Conservation (phyloP, 2,113 vertebrate species). For the Calyptomena viridis region DNA sequence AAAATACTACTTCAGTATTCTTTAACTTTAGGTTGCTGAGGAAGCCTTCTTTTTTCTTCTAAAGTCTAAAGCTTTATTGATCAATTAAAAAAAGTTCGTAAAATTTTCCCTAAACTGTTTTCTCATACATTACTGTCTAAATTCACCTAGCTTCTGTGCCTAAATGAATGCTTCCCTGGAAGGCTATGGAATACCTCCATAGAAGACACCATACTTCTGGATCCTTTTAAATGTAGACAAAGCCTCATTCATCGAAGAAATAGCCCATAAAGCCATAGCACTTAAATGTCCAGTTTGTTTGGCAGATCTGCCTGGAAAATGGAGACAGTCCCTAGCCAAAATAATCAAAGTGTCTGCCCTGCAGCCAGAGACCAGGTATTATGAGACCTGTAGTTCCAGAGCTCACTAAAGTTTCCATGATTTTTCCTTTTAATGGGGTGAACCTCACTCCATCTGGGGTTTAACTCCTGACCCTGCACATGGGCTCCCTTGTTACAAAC, state of each 20-base stretch:
- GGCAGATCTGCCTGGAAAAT: not conserved
- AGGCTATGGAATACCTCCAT: not conserved
- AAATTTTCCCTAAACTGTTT: not conserved
- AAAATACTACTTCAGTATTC: not conserved
- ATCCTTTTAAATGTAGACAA: not conserved
- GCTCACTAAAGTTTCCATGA: not conserved
- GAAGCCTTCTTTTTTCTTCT: fast-evolving
- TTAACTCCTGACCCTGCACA: not conserved
- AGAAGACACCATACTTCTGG: not conserved
- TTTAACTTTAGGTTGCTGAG: not conserved
- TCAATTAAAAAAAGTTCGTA: not conserved
- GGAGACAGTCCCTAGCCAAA: not conserved
- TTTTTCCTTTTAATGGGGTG: not conserved
- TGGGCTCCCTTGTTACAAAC: not conserved
- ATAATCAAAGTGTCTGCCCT: not conserved
- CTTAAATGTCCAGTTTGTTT: not conserved
- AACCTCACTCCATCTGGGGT: not conserved
- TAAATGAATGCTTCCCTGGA: not conserved
- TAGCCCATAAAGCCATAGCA: not conserved
- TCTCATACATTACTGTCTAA: not conserved
- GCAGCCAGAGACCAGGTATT: not conserved
- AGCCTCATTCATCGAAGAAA: not conserved
- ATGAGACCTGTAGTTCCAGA: not conserved
- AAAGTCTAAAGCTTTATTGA: not conserved
- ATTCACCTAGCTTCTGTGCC: not conserved